Evolutionary conservation across 1,140 invertebrate species (phyloP).

Genomic region (Drosophila tsacasi): DNA sequence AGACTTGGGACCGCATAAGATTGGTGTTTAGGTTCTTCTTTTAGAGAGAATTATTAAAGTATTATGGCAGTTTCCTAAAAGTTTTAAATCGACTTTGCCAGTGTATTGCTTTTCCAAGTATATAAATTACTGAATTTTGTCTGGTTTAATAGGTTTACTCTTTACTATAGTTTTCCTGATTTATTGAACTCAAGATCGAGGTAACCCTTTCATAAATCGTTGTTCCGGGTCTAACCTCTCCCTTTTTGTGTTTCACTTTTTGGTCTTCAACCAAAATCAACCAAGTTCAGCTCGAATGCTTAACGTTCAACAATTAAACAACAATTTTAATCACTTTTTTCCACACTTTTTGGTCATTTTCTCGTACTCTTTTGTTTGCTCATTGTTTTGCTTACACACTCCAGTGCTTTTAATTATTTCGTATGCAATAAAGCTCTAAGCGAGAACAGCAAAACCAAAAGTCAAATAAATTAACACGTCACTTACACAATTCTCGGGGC

Average conservation of each 20-base stretch:
- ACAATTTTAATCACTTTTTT: slow-evolving; percentile 59
- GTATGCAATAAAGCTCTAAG: slow-evolving; percentile 70
- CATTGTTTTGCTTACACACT: slow-evolving; percentile 68
- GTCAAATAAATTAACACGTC: slow-evolving; percentile 81
- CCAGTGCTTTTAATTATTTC: slow-evolving; percentile 77
- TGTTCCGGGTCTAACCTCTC: slow-evolving; percentile 12
- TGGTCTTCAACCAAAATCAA: slow-evolving; percentile 12
- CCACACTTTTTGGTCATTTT: slow-evolving; percentile 37
- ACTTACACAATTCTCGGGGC: slow-evolving; percentile 53
- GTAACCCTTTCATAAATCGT: slow-evolving; percentile 5
- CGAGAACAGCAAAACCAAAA: slow-evolving; percentile 55
- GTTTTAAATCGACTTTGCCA: background rate
- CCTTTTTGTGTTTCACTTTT: slow-evolving; percentile 4
- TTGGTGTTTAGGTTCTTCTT: background rate
- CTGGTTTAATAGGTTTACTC: background rate
- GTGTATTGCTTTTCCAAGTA: background rate
- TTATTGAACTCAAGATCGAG: background rate
- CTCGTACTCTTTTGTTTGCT: slow-evolving; percentile 32
- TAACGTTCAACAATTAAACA: slow-evolving; percentile 55
- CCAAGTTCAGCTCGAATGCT: slow-evolving; percentile 25
- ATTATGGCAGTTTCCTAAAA: background rate
- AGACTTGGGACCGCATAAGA: slow-evolving; percentile 13
- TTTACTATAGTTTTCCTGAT: background rate
- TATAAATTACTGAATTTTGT: too few relatives aligned
- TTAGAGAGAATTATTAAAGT: background rate